Conservation (phyloP, 2,113 vertebrate species). For the Smithornis capensis region DNA sequence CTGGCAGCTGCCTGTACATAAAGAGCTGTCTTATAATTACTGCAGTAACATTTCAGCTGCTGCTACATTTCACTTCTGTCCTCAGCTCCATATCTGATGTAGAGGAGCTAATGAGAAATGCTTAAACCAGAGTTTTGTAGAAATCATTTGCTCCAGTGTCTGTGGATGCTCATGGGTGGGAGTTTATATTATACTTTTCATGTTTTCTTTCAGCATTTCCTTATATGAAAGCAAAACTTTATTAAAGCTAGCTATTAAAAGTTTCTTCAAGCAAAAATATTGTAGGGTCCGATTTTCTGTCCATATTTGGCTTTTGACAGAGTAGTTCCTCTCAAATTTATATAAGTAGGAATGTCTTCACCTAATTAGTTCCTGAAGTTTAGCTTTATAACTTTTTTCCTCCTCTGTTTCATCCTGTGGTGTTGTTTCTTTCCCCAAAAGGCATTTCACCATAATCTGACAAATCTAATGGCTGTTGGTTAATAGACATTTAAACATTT, state of each 20-base stretch:
- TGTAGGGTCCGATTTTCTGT: not conserved
- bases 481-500: not conserved
- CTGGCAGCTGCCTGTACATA: constrained; percentile 33
- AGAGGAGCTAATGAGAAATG: not conserved
- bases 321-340: not conserved
- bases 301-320: not conserved
- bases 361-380: not conserved
- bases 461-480: not conserved
- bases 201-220: not conserved
- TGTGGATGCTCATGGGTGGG: not conserved
- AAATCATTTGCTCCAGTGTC: not conserved
- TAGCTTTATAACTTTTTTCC: not conserved
- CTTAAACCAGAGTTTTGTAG: not conserved
- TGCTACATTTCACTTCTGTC: constrained; percentile 17
- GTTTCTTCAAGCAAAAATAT: not conserved
- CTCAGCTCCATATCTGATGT: not conserved
- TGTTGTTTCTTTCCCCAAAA: not conserved
- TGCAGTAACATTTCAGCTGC: constrained; percentile 17
- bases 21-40: constrained; percentile 34
- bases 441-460: not conserved
- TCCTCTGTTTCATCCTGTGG: not conserved
- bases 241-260: not conserved
- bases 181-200: not conserved
- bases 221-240: not conserved
- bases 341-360: not conserved